Evolutionary conservation across 2,797 vertebrate species (phyloP).

Genomic region (Harpagifer antarcticus): DNA sequence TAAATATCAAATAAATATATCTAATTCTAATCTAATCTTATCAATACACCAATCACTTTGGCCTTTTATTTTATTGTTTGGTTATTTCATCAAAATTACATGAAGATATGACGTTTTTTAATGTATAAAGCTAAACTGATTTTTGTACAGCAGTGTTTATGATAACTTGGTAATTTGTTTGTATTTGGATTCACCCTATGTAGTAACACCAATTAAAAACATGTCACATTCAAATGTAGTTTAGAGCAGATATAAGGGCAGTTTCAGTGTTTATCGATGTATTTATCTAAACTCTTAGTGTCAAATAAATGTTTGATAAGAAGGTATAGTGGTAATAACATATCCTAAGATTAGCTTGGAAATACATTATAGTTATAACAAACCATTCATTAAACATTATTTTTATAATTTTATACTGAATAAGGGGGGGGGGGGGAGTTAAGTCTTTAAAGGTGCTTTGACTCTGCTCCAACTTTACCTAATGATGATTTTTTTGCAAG

Average conservation of each 20-base stretch:
- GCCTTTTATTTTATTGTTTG: no score
- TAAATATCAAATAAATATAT: no score
- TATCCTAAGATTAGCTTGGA: not conserved
- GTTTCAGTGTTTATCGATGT: not conserved
- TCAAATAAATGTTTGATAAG: not conserved
- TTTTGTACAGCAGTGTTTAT: no score
- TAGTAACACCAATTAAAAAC: no score
- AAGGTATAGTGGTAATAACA: not conserved
- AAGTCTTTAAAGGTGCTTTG: slow-evolving; percentile 21
- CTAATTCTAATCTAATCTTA: no score
- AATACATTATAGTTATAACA: not conserved
- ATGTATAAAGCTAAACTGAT: no score
- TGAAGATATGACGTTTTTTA: no score
- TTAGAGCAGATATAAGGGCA: not conserved
- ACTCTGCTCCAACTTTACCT: slow-evolving; percentile 39
- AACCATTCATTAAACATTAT: not conserved
- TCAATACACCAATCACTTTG: no score
- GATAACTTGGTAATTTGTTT: no score
- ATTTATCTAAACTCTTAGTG: not conserved
- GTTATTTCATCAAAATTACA: no score
- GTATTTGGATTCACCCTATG: no score
- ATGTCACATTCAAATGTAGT: not conserved
- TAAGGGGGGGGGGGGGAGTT: not conserved
- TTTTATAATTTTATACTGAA: no score
- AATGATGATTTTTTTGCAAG: slow-evolving; percentile 19